These are phyloP conservation scores for Caenorhabditis brenneri DNA, from an alignment of 1,140 invertebrate genomes.

Conservation along the genomic window DNA sequence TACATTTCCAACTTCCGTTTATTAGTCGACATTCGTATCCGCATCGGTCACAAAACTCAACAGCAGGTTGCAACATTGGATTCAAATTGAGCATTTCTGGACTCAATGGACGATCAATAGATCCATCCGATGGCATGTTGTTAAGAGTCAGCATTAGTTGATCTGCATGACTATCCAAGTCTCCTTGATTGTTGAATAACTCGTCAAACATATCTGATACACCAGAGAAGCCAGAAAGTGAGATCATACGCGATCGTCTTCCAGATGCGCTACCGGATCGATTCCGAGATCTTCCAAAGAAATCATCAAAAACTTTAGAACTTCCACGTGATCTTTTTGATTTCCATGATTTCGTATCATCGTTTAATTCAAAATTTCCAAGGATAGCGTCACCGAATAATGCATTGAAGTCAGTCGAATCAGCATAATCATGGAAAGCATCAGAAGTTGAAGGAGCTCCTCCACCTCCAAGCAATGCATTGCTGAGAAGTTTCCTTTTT, in stretches of 20 bases:
- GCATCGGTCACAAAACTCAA: conserved; percentile 38
- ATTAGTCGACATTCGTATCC: conserved; percentile 30
- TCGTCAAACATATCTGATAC: conserved; percentile 49
- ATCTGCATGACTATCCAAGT: conserved; percentile 26
- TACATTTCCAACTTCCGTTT: conserved; percentile 25
- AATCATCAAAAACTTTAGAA: conserved; percentile 47
- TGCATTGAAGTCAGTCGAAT: conserved; percentile 22
- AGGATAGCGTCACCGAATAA: conserved; percentile 1
- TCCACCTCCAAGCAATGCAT: neutral
- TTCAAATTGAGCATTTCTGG: neutral
- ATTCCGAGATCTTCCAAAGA: neutral
- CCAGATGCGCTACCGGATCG: conserved; percentile 29
- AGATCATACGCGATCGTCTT: neutral
- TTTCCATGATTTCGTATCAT: conserved; percentile 42
- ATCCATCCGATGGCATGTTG: conserved; percentile 41
- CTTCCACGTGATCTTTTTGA: conserved; percentile 25
- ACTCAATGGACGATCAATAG: neutral
- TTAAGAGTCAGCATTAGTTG: conserved; percentile 28
- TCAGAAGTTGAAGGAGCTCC: conserved; percentile 8
- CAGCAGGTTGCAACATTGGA: neutral
- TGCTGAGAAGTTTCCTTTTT: neutral
- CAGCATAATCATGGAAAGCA: conserved; percentile 25
- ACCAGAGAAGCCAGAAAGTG: conserved; percentile 46
- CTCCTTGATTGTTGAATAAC: conserved; percentile 7
- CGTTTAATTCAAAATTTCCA: conserved; percentile 15